phyloP scores from a whole-genome alignment of 1,140 invertebrate species.

The Frieseomelitta varia region DNA sequence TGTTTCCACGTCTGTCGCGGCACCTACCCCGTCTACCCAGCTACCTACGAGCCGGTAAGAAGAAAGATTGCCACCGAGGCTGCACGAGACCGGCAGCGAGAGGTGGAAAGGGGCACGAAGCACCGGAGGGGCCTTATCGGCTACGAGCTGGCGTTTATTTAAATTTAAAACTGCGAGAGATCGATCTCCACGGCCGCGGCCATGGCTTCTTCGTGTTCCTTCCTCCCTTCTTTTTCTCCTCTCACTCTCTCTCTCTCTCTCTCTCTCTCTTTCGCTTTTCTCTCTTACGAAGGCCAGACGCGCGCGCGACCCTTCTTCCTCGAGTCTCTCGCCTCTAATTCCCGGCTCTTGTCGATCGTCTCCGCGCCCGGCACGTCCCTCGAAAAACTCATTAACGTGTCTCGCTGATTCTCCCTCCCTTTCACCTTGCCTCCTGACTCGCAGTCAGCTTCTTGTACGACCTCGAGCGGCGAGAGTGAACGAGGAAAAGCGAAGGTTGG shows the following conservation, averaged over 20 bases:
- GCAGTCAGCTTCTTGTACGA: neutral
- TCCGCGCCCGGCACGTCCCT: constrained; percentile 71
- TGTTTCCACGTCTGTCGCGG: constrained; percentile 49
- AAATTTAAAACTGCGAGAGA: constrained; percentile 79
- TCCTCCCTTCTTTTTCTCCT: constrained; percentile 46
- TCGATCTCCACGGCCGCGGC: constrained; percentile 70
- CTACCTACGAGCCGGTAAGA: constrained; percentile 39
- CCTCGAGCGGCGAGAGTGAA: too few relatives aligned
- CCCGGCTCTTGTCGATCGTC: constrained; percentile 75
- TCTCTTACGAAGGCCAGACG: constrained; percentile 50
- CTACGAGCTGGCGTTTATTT: constrained; percentile 78
- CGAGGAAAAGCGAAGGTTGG: constrained; percentile 25
- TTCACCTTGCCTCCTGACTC: neutral
- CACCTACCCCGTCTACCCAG: constrained; percentile 1
- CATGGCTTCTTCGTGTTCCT: constrained; percentile 63
- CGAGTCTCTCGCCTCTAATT: constrained; percentile 71
- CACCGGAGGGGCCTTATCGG: constrained; percentile 71
- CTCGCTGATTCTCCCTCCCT: constrained; percentile 54
- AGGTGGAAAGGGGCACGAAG: constrained; percentile 26
- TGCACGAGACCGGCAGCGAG: too few relatives aligned
- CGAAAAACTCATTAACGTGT: constrained; percentile 82
- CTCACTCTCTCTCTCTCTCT: constrained; percentile 45
- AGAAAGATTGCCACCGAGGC: constrained; percentile 62
- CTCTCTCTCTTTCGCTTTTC: constrained; percentile 35
- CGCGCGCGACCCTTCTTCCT: constrained; percentile 31